Evolutionary conservation across 2,888 invertebrate genomes (phyloP), one percentile per base, ranked within the genome.

Genomic region (Cryptophagus acutangulus): DNA sequence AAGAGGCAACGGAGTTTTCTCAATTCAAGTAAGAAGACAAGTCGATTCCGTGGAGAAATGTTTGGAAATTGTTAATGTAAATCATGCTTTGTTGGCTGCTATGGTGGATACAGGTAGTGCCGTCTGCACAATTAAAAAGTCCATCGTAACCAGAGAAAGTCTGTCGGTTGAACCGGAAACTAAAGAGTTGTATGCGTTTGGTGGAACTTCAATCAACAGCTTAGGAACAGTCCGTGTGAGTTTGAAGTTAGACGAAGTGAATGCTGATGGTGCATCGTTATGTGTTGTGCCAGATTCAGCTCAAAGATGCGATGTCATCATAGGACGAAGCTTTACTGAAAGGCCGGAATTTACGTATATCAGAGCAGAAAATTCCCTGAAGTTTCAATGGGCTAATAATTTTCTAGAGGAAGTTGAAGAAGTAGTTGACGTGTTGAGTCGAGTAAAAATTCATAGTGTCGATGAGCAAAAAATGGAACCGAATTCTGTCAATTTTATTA

Each of bases 101-200:
- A 20, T 20, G 24, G 24, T 20, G 6, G 24, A 20, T 20, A 20
- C 24, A 20, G 24, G 24, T 20, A 20, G 24, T 20, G 24, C 24
- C 24, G 24, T 20, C 24, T 20, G 24, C n/a, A 20, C 24, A 20
- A 20, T 20, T n/a, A 20, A n/a, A 20, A n/a, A 20, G n/a, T 20
- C 24, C 6, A 20, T 20, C 6, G 24, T 20, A 20, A 20, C 6
- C 24, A 20, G 24, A 20, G n/a, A n/a, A n/a, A 20, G 24, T 20
- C 24, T 20, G 24, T 8, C n/a, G 6, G n/a, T 20, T 20, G n/a
- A 6, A 6, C 24, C 24, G n/a, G 24, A 20, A 20, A n/a, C n/a
- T 20, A 20, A 6, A 8, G 24, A 20, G 24, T 20, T 20, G n/a
- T 8, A 8, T 8, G 24, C 24, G n/a, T 20, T 20, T 20, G 24